Evolutionary conservation across 2,888 invertebrate genomes (phyloP), one percentile per base, ranked within the genome.

Genomic region (Agrochola macilenta): DNA sequence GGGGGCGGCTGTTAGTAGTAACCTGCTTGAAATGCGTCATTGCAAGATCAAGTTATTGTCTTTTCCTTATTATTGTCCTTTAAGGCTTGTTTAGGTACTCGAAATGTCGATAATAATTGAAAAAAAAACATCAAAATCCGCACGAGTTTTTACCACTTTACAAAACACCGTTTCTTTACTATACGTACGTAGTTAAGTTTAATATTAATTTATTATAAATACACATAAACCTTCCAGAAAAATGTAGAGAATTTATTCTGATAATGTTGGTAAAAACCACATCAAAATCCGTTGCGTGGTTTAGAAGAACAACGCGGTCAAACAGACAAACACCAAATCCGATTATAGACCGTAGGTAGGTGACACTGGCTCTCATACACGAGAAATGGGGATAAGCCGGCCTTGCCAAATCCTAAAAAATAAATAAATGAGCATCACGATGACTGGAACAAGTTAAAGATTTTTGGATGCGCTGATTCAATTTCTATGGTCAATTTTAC

Each of bases 41-140:
- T 76, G n/a, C 26, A 23, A 65, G n/a, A 43, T 49, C 11, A 4
- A 43, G 35, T 54, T 54, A 61, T 60, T 54, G 66, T 66, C 66
- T 52, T 76, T 66, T 35, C 60, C 26, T 43, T 14, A 20, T n/a
- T 39, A 12, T 58, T 60, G 17, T 43, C n/a, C 17, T 46, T 11
- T 5, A 35, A 54, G 3, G 35, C 26, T 26, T 12, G 3, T 72
- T 23, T 23, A 9, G 30, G 46, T 64, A 74, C 49, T 57, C 17
- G 14, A 57, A 14, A 20, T 26, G 20, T 46, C 1, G 2, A 46
- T 64, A 26, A 17, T n/a, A n/a, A n/a, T 23, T 17, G n/a, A 46
- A 49, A 43, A 43, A 9, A 43, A 43, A 43, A 39, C 0, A 39
- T 7, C 20, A 30, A 61, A 26, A 23, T 20, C 52, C 23, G 8